Conservation (phyloP, 2,797 vertebrate genomes). For the Eleutherodactylus coqui region DNA sequence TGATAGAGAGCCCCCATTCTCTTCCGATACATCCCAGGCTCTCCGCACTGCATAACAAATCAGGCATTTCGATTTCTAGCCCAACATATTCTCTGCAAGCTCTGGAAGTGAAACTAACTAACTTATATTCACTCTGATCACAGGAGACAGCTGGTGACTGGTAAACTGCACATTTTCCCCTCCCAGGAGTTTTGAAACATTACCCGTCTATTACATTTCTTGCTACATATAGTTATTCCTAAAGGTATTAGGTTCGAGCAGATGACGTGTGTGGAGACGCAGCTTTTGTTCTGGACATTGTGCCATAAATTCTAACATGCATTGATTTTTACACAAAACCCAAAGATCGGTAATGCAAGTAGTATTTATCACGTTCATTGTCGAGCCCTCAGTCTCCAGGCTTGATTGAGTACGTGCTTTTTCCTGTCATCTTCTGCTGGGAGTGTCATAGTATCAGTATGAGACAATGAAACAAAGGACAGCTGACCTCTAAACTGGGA, state of each 20-base stretch:
- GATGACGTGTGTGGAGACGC: slow-evolving; percentile 46
- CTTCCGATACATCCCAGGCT: not conserved
- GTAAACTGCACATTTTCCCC: slow-evolving; percentile 34
- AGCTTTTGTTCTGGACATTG: slow-evolving; percentile 41
- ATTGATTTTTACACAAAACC: slow-evolving; percentile 58
- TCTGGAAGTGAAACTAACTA: slow-evolving; percentile 51
- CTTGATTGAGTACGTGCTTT: slow-evolving; percentile 39
- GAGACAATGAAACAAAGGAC: slow-evolving; percentile 43
- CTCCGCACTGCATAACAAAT: slow-evolving; percentile 12
- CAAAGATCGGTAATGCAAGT: slow-evolving; percentile 54
- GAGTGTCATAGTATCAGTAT: slow-evolving; percentile 50
- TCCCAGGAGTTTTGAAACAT: slow-evolving; percentile 55
- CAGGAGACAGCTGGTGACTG: slow-evolving; percentile 56
- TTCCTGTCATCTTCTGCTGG: slow-evolving; percentile 35
- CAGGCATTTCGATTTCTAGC: slow-evolving; percentile 28
- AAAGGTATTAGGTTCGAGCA: slow-evolving; percentile 54
- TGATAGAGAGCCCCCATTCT: not conserved
- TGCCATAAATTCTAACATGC: slow-evolving; percentile 44
- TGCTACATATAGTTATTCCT: slow-evolving; percentile 61
- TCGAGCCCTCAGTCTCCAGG: slow-evolving; percentile 42
- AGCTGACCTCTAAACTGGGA: slow-evolving; percentile 56
- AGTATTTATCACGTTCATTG: slow-evolving; percentile 48
- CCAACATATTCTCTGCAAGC: slow-evolving; percentile 35
- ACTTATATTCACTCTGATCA: slow-evolving; percentile 50
- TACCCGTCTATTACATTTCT: slow-evolving; percentile 59